These are phyloP conservation scores for Leptogaster cylindrica DNA, from an alignment of 2,888 invertebrate species.

Conservation along the genomic window DNA sequence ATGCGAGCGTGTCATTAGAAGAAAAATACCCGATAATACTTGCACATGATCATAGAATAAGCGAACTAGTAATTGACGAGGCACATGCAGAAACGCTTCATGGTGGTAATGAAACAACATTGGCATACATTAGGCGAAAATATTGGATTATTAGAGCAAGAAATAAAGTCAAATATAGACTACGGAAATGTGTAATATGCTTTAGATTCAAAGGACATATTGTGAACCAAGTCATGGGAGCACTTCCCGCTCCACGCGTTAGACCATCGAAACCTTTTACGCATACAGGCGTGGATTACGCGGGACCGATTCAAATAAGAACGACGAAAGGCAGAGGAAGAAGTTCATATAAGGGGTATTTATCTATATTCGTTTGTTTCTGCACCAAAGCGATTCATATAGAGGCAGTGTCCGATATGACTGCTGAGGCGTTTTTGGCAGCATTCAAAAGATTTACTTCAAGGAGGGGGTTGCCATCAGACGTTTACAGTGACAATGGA, in stretches of 20 bases:
- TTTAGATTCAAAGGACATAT: not conserved
- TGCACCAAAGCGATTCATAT: no score
- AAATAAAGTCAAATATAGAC: not conserved
- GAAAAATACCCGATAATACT: not conserved
- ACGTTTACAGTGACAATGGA: no score
- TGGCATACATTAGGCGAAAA: not conserved
- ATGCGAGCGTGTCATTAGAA: not conserved
- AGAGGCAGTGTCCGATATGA: no score
- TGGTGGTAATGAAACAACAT: not conserved
- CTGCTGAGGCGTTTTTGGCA: no score
- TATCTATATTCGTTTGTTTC: no score
- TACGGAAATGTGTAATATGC: not conserved
- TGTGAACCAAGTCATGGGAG: not conserved
- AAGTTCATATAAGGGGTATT: no score
- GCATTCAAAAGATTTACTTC: no score
- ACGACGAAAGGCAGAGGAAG: no score
- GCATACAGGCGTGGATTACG: not conserved
- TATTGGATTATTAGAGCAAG: not conserved
- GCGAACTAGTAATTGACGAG: not conserved
- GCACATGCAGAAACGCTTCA: not conserved
- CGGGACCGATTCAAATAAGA: no score
- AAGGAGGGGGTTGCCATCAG: no score
- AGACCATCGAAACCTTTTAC: not conserved
- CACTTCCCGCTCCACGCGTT: not conserved
- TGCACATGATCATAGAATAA: not conserved